phyloP scores from a whole-genome alignment of 2,888 invertebrate species.

The Clanis bilineata region DNA sequence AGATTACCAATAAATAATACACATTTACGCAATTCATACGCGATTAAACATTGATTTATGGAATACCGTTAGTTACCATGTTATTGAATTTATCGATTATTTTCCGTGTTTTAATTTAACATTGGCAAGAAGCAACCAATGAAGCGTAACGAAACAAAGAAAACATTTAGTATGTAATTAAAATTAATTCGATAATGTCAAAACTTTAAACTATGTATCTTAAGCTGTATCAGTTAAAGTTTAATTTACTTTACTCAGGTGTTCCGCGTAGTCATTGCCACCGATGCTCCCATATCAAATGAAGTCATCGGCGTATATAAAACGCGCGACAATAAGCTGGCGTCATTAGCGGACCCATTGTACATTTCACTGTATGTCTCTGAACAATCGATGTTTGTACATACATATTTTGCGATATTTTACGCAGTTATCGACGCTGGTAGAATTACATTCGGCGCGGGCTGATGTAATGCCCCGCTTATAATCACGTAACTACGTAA shows the following conservation, averaged over 20 bases:
- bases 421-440: constrained; percentile 60
- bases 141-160: constrained; percentile 7
- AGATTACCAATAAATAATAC: constrained; percentile 27
- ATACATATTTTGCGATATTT: constrained; percentile 65
- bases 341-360: constrained; percentile 57
- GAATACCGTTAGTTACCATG: background rate
- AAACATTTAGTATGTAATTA: constrained; percentile 10
- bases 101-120: constrained; percentile 4
- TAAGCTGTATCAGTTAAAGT: background rate
- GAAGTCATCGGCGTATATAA: constrained; percentile 65
- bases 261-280: constrained; percentile 47
- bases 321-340: constrained; percentile 47
- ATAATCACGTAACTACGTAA: constrained; percentile 2
- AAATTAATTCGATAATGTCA: constrained; percentile 1
- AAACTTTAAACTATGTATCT: background rate
- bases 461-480: constrained; percentile 55
- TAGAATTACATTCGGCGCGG: constrained; percentile 35
- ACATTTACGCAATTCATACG: background rate
- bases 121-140: background rate
- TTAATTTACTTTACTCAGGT: constrained; percentile 15
- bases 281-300: constrained; percentile 37
- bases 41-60: background rate
- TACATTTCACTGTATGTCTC: constrained; percentile 59
- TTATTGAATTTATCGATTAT: background rate
- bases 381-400: constrained; percentile 64